phyloP scores from a whole-genome alignment of 1,140 invertebrate genomes.

The Heliconius melpomene region DNA sequence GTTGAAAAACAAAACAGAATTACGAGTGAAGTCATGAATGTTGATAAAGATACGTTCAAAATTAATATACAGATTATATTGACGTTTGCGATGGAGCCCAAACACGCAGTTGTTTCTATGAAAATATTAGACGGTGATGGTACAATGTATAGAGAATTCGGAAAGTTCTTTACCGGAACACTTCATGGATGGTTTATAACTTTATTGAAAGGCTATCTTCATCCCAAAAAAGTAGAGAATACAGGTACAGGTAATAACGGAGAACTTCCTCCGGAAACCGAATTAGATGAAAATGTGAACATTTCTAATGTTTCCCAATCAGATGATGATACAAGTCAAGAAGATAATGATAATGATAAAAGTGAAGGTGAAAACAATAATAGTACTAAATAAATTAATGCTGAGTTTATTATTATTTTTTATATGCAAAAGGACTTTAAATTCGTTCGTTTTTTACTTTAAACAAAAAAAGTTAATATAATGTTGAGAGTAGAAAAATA shows the following conservation, averaged over 20 bases:
- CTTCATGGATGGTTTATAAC: slow-evolving; percentile 51
- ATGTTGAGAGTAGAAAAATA: too few relatives aligned
- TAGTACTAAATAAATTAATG: not conserved
- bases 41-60: slow-evolving; percentile 35
- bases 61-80: slow-evolving; percentile 50
- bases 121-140: slow-evolving; percentile 47
- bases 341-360: not conserved
- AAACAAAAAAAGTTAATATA: too few relatives aligned
- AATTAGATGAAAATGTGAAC: not conserved
- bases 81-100: slow-evolving; percentile 42
- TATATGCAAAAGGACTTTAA: too few relatives aligned
- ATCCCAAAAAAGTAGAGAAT: slow-evolving; percentile 30
- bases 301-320: not conserved
- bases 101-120: slow-evolving; percentile 34
- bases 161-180: slow-evolving; percentile 50
- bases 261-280: not conserved
- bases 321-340: slow-evolving; percentile 8
- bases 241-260: not conserved
- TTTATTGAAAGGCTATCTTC: slow-evolving; percentile 42
- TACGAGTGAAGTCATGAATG: slow-evolving; percentile 51
- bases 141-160: slow-evolving; percentile 52
- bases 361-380: slow-evolving; percentile 4
- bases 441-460: too few relatives aligned
- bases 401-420: not conserved
- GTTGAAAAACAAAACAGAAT: slow-evolving; percentile 49